Evolutionary conservation across 2,888 invertebrate species (phyloP), one percentile per base, ranked within the genome.

Genomic region (Cephus pygmeus): DNA sequence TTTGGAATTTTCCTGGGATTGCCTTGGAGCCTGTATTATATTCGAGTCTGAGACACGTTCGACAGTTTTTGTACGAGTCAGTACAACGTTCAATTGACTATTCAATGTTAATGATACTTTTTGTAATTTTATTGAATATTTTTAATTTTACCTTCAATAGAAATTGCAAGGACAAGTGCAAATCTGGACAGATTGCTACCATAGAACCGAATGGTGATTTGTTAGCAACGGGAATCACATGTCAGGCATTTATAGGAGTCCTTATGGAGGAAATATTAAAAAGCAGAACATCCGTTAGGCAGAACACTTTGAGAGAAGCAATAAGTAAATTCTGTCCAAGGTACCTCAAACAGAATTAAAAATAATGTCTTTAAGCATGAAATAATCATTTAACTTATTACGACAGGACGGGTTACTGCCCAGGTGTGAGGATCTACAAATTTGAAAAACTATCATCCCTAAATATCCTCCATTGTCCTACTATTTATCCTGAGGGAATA

Each of bases 1-100:
- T 90, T n/a, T 90, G 90, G 90, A 87, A 85, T 76, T 83, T 81
- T 1, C 85, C 89, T 12, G 90, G 90, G 12, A 82, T 90, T 23
- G 84, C 85, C 9, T 77, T 89, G 30, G 83, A 86, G 34, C 88
- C 90, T n/a, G 79, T 76, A 4, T 80, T 81, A 69, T 83, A 82
- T 75, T 83, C 83, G 34, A 81, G 80, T 35, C 73, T 89, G 35
- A 81, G 82, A 30, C 75, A 78, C 15, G 23, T 87, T 30, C 76
- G 80, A 69, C 73, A 76, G 12, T 83, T 84, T 75, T 79, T 88
- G 3, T 85, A 84, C 82, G 84, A 76, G 85, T 87, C 34, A 81
- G 80, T 75, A 23, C 30, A 75, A n/a, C 23, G 73, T 34, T 56
- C 3, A 11, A 33, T 30, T 33, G 12, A 71, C 33, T 71, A 4